These are phyloP conservation scores for Zaprionus lachaisei DNA, from an alignment of 1,140 invertebrate species.

Conservation along the genomic window DNA sequence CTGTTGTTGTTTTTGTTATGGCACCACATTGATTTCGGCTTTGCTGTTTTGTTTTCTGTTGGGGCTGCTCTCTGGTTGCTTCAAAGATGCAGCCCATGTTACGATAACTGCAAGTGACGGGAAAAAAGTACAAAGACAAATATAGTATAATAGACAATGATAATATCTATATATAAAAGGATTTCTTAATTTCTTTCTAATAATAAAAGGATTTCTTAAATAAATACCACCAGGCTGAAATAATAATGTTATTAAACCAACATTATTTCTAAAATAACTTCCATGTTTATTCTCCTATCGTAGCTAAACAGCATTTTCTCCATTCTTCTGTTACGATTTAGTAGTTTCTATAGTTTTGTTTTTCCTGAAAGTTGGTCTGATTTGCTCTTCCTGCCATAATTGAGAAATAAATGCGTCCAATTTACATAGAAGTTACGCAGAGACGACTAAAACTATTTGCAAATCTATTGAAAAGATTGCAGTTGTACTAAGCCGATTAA, in stretches of 20 bases:
- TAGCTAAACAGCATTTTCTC: too few relatives aligned
- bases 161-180: too few relatives aligned
- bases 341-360: too few relatives aligned
- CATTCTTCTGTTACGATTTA: too few relatives aligned
- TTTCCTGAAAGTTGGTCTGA: neutral
- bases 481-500: slow-evolving; percentile 19
- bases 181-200: too few relatives aligned
- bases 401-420: neutral
- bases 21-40: slow-evolving; percentile 56
- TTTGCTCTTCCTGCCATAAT: neutral
- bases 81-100: slow-evolving; percentile 83
- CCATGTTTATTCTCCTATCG: too few relatives aligned
- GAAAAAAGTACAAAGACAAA: slow-evolving; percentile 17
- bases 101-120: slow-evolving; percentile 62
- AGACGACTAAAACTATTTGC: neutral
- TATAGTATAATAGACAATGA: neutral
- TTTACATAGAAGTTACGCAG: neutral
- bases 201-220: too few relatives aligned
- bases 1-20: slow-evolving; percentile 31
- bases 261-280: too few relatives aligned
- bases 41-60: slow-evolving; percentile 47
- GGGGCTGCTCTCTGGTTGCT: slow-evolving; percentile 70
- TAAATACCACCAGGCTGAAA: too few relatives aligned
- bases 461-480: slow-evolving; percentile 12
- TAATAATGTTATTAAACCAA: too few relatives aligned